Base-by-base conservation (phyloP, 2,797 vertebrate species). In the Pelodytes ibericus region DNA sequence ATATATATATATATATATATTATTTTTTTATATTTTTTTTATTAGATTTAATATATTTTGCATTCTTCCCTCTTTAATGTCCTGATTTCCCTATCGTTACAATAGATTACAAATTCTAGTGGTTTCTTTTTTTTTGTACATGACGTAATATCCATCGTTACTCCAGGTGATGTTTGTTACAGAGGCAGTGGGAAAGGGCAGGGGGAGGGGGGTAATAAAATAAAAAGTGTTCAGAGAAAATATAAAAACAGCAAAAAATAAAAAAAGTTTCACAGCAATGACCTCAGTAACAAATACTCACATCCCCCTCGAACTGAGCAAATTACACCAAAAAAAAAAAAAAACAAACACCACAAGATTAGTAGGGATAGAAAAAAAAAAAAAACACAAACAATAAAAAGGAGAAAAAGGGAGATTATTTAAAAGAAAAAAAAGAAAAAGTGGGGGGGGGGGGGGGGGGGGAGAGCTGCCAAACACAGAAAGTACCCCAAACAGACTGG, bases 281-380 rank as follows among this genome's bases (percentile, higher is more conserved):
- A 70, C 85, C 56, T 74, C 84, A 86, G 83, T 74, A 85, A 82
- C 75, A 83, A 80, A 95, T 98, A 98, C 96, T 98, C 92, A 98
- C 96, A 93, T 96, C 96, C 88, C 94, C 96, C 91, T 97, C 95
- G 91, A 93, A 96, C 96, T 98, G 95, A 90, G 94, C 92, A 91
- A 84, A 89, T 92, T 77, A 91, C 87, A 91, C 90, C 90, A 85
- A 65, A 88, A 64, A 88, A 93, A 88, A 86, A 83, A 88, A 82
- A 82, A 63, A 94, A 87, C 94, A 87, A 88, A 89, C 25, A 77
- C 85, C 67, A 68, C 56, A 80, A 60, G 44, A 68, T 75, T 75
- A 83, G 76, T 16, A 60, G 71, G 78, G 74, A 0, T 0, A 65
- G 71, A 72, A 76, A 82, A 16, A 77, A 83, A 80, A 67, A 36